Conservation (phyloP, 2,888 invertebrate species). For the Maniola hyperantus region DNA sequence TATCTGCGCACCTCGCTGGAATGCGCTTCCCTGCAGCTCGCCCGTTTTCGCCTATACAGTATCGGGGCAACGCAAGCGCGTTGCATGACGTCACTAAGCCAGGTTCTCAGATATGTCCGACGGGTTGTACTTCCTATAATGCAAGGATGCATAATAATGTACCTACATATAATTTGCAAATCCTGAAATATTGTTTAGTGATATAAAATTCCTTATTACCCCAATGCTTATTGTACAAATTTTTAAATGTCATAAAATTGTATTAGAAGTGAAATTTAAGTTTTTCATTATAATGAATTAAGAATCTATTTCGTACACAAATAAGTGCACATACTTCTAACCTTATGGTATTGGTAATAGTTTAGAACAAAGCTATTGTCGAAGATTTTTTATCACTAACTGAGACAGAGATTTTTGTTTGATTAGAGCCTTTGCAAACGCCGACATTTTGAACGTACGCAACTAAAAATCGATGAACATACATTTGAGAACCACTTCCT, state of each 20-base stretch:
- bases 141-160: neutral
- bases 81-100: too few relatives aligned
- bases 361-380: neutral
- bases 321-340: neutral
- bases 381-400: neutral
- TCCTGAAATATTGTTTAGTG: neutral
- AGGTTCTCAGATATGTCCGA: too few relatives aligned
- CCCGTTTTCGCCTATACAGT: too few relatives aligned
- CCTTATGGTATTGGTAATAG: neutral
- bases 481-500: too few relatives aligned
- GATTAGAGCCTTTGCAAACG: neutral
- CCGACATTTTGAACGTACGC: neutral
- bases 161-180: neutral
- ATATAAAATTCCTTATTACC: neutral
- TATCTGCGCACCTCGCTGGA: too few relatives aligned
- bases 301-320: neutral
- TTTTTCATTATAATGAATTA: neutral
- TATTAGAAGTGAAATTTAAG: neutral
- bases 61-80: too few relatives aligned
- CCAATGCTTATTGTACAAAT: neutral
- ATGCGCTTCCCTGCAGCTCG: too few relatives aligned
- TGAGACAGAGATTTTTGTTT: neutral
- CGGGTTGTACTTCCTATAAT: neutral
- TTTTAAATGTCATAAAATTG: neutral
- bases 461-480: too few relatives aligned